Evolutionary conservation across 2,888 invertebrate genomes (phyloP), one percentile per base, ranked within the genome.

Genomic region (Pollenia griseotomentosa): DNA sequence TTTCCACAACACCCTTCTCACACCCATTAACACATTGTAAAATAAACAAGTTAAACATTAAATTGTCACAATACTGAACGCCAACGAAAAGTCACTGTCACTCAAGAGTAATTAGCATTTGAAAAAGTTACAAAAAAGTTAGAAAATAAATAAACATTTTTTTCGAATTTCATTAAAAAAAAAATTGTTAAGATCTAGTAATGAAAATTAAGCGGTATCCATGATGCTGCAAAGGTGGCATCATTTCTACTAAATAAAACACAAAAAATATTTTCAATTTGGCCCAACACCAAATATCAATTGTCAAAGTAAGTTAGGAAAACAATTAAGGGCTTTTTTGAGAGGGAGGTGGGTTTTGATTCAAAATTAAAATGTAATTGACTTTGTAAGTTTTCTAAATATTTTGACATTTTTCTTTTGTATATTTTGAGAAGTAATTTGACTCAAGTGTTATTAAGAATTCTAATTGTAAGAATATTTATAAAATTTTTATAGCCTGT

Each of bases 31-130:
- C 57, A 48, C 40, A 42, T 51, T 66, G 9, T 11, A 48, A 70
- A 44, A 44, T 46, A 7, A 55, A 59, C 19, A 12, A 55, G n/a
- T 61, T 77, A 71, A 68, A 75, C 87, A 84, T 78, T 84, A 87
- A 82, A 82, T 84, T 87, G 82, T 83, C 79, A 83, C 78, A 74
- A 78, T 55, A 80, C 57, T 23, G 57, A 83, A 83, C 57, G 57
- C 57, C 48, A 74, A 70, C 63, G 51, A 75, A 74, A 86, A 65
- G 65, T 77, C 59, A 65, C 89, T 92, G 92, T 91, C 92, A 92
- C 91, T 92, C 92, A 92, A 90, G 90, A 81, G 90, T 91, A 92
- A 92, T 92, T 92, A 92, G 90, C 90, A 90, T 87, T 89, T 86
- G 42, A 23, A 71, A 75, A 77, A 19, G 48, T 77, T 46, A 74